These are phyloP conservation scores for Xiphophorus hellerii DNA, from an alignment of 2,113 vertebrate species.

Conservation along the genomic window DNA sequence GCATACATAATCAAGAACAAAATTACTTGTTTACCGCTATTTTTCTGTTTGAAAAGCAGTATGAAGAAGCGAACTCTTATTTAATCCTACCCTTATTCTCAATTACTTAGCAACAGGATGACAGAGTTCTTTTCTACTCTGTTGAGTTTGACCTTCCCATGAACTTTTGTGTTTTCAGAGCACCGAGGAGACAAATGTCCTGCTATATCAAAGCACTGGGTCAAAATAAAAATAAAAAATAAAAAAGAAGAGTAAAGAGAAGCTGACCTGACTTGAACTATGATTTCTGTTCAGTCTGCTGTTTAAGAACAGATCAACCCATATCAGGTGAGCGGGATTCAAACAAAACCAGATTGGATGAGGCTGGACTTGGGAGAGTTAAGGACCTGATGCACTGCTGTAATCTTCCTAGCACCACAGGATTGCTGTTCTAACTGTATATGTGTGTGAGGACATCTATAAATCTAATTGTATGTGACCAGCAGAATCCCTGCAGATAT, in stretches of 20 bases:
- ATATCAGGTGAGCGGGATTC: conserved; percentile 34
- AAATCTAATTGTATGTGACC: conserved; percentile 49
- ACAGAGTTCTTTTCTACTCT: background rate
- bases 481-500: conserved; percentile 47
- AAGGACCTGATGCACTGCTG: conserved; percentile 36
- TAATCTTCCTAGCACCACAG: conserved; percentile 34
- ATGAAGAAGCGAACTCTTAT: too few species aligned
- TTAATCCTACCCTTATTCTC: too few species aligned
- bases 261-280: conserved; percentile 50
- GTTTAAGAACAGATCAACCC: conserved; percentile 40
- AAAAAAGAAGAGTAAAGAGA: background rate
- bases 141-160: background rate
- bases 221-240: background rate
- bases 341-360: conserved; percentile 32
- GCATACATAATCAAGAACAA: too few species aligned
- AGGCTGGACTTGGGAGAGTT: background rate
- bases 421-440: conserved; percentile 20
- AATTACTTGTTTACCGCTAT: too few species aligned
- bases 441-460: conserved; percentile 13
- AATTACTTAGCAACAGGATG: background rate
- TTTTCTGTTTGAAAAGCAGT: too few species aligned
- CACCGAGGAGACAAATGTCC: background rate
- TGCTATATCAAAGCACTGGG: background rate
- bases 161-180: conserved; percentile 46
- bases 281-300: conserved; percentile 25